Evolutionary conservation across 2,113 vertebrate species (phyloP), one percentile per base, ranked within the genome.

Genomic region (Campylorhamphus procurvoides): DNA sequence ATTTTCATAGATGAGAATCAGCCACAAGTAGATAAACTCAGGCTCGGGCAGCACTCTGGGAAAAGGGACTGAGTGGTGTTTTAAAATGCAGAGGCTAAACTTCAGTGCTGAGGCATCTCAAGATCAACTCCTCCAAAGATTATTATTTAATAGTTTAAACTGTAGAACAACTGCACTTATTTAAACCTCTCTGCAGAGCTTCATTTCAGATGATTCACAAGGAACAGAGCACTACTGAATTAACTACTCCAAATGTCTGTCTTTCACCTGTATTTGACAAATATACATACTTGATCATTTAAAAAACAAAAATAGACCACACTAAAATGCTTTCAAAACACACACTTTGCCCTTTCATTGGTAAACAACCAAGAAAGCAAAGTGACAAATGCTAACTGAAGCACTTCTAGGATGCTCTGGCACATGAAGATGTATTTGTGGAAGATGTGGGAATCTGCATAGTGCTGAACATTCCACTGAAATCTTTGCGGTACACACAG

Each of bases 261-360:
- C 37, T 81, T 90, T 77, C 46, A 60, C 40, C 31, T 40, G 20
- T 25, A 22, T 64, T 74, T 90, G 44, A 68, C 56, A 84, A 87
- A 64, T 56, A 31, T 1, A 55, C 0, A 0, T 25, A 44, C 8
- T 9, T 2, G 4, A 22, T n/a, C 0, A 42, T 47, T 74, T 27
- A 37, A 46, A 87, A 69, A 1, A 1, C 7, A 37, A 19, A 83
- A 40, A 10, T 9, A 85, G 89, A 29, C 6, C 4, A 46, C 18
- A n/a, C 13, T 39, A n/a, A 86, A 92, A 81, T 63, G 35, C 53
- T 74, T 68, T 56, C 17, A 73, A 72, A 86, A 67, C 3, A 69
- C 17, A 68, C 2, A n/a, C 7, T 78, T 44, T 73, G 20, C 44
- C 39, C 11, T 56, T 75, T 59, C 10, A 22, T 3, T 37, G 28